These are phyloP conservation scores for Tryphoninae sp. DNA, from an alignment of 2,888 invertebrate species.

Conservation along the genomic window DNA sequence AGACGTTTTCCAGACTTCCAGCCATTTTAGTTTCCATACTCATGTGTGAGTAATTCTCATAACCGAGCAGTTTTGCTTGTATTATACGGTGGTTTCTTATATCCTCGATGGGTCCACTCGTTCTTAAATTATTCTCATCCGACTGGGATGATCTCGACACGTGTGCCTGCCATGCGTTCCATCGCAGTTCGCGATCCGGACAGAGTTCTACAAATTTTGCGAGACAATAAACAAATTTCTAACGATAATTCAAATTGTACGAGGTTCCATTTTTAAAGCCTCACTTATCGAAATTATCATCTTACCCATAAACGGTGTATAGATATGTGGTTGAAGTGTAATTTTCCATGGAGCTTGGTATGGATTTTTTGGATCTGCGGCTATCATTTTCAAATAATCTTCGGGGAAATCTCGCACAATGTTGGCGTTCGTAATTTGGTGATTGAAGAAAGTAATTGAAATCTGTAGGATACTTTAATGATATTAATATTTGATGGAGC, in stretches of 20 bases:
- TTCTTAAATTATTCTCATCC: constrained; percentile 86
- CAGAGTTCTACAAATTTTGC: constrained; percentile 86
- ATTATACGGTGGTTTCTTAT: constrained; percentile 87
- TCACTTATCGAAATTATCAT: neutral
- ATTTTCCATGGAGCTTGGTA: constrained; percentile 92
- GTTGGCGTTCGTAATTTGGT: constrained; percentile 86
- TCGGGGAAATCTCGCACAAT: constrained; percentile 89
- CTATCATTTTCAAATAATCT: constrained; percentile 86
- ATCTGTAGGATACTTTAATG: constrained; percentile 72
- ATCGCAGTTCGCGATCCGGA: constrained; percentile 88
- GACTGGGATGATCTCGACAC: constrained; percentile 87
- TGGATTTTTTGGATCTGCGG: constrained; percentile 84
- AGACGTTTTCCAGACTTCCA: constrained; percentile 88
- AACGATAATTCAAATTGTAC: constrained; percentile 8
- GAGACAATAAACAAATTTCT: neutral
- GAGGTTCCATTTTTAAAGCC: neutral
- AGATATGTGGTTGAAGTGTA: constrained; percentile 88
- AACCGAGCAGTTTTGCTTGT: constrained; percentile 91
- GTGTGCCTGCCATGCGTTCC: constrained; percentile 93
- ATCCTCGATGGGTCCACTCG: constrained; percentile 89
- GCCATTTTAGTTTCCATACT: constrained; percentile 98
- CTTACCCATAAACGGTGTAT: constrained; percentile 86
- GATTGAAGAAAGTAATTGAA: constrained; percentile 86
- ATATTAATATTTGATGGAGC: constrained; percentile 15
- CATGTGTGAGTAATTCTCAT: constrained; percentile 90